A percentile compares a stretch with the other conserved stretches of the same genome.
Conservation (phyloP, 2,113 vertebrate genomes). For the Loxodonta africana region DNA sequence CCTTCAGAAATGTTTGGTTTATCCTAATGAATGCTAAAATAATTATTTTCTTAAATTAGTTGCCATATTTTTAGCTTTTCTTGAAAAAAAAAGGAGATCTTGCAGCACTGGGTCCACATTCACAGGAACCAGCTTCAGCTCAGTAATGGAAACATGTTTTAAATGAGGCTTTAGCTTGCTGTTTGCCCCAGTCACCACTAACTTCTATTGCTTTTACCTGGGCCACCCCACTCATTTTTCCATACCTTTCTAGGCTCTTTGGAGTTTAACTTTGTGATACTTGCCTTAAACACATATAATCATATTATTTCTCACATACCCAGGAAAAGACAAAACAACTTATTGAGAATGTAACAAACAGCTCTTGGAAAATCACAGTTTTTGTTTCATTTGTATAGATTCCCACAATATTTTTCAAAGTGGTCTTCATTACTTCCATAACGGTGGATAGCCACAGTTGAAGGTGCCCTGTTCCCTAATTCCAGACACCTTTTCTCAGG, state of each 20-base stretch:
- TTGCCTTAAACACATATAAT: neutral
- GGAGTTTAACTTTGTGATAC: neutral
- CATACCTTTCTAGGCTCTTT: neutral
- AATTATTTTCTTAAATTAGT: neutral
- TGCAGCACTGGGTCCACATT: neutral
- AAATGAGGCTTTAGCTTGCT: neutral
- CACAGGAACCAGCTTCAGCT: neutral
- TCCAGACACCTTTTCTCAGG: constrained; percentile 67
- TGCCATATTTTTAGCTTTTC: neutral
- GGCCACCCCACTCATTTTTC: neutral
- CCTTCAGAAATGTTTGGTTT: neutral
- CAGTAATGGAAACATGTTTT: neutral
- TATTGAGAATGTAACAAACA: neutral
- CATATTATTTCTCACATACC: neutral
- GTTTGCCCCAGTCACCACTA: neutral
- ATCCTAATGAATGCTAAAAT: neutral
- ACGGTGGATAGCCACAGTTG: no score
- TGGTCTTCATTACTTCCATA: constrained; percentile 15
- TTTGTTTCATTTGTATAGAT: neutral
- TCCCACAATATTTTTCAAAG: neutral
- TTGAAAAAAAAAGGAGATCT: neutral
- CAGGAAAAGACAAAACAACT: neutral
- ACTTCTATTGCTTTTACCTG: neutral
- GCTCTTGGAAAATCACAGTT: neutral
- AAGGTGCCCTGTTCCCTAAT: constrained; percentile 48